phyloP scores from a whole-genome alignment of 2,797 vertebrate species.

The Mastacembelus armatus region DNA sequence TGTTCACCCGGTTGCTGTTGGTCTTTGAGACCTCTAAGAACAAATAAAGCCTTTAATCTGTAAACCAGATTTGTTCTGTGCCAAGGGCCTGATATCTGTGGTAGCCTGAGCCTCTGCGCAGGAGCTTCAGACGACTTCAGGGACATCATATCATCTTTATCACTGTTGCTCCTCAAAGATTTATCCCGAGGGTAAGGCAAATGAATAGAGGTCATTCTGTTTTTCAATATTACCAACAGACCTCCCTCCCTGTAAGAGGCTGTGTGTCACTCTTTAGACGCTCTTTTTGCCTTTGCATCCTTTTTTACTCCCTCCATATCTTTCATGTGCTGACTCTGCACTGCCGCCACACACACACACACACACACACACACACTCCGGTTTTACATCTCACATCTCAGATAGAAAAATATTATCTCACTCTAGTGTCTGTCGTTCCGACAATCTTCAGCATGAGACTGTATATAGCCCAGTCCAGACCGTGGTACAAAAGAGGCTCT shows the following conservation, averaged over 20 bases:
- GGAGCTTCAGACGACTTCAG: conserved; percentile 30
- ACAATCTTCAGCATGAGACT: conserved; percentile 54
- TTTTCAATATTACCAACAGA: conserved; percentile 32
- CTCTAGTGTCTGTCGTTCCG: conserved; percentile 52
- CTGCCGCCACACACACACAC: neutral
- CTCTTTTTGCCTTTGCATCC: conserved; percentile 10
- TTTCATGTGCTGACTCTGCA: conserved; percentile 14
- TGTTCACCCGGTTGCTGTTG: conserved; percentile 16
- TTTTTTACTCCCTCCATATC: conserved; percentile 4
- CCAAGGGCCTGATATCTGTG: conserved; percentile 30
- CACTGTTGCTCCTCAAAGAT: conserved; percentile 27
- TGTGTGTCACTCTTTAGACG: conserved; percentile 7
- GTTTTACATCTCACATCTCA: conserved; percentile 38
- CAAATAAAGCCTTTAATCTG: conserved; percentile 43
- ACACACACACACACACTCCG: conserved; percentile 33
- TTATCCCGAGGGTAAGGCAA: conserved; percentile 9
- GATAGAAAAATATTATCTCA: conserved; percentile 72
- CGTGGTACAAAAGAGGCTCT: conserved; percentile 44
- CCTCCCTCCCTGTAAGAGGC: conserved; percentile 38
- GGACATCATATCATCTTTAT: conserved; percentile 62
- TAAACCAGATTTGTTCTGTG: conserved; percentile 11
- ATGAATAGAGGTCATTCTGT: conserved; percentile 60
- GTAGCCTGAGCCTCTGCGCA: conserved; percentile 19
- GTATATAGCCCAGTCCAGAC: conserved; percentile 70
- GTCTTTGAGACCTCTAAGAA: conserved; percentile 14